Percentiles rank a stretch among this genome's conserved stretches.
These are phyloP conservation scores for Vombatus ursinus DNA, from an alignment of 2,113 vertebrate genomes.

Conservation along the genomic window DNA sequence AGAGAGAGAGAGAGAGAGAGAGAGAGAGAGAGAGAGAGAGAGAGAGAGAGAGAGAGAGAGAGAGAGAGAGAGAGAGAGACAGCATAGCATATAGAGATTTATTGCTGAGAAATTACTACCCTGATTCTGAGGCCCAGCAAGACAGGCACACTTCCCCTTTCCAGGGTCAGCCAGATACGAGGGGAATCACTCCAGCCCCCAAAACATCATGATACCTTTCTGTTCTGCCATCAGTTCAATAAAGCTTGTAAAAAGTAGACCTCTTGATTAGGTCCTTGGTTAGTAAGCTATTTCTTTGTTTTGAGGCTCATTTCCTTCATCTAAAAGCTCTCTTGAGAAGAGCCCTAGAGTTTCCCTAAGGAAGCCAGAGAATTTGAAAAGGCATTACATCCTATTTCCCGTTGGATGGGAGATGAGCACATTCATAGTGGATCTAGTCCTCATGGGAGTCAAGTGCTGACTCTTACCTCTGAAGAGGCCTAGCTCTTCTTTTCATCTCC, in stretches of 20 bases:
- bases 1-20: too few relatives aligned
- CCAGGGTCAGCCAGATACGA: background rate
- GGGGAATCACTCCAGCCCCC: background rate
- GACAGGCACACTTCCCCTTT: background rate
- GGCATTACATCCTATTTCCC: background rate
- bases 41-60: background rate
- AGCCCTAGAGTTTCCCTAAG: background rate
- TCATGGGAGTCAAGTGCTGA: background rate
- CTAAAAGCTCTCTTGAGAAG: background rate
- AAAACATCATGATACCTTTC: background rate
- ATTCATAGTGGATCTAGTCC: background rate
- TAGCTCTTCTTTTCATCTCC: background rate
- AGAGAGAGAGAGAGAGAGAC: background rate
- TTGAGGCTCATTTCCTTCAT: background rate
- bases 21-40: too few relatives aligned
- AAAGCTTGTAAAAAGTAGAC: background rate
- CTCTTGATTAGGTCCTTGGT: background rate
- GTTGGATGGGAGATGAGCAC: background rate
- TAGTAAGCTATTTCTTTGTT: background rate
- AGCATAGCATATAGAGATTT: background rate
- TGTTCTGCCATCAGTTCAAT: background rate
- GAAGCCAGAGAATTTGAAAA: background rate
- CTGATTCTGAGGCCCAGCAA: background rate
- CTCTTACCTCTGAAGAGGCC: background rate
- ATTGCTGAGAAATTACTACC: background rate